Evolutionary conservation across 2,797 vertebrate species (phyloP).

Genomic region (Merluccius polli): DNA sequence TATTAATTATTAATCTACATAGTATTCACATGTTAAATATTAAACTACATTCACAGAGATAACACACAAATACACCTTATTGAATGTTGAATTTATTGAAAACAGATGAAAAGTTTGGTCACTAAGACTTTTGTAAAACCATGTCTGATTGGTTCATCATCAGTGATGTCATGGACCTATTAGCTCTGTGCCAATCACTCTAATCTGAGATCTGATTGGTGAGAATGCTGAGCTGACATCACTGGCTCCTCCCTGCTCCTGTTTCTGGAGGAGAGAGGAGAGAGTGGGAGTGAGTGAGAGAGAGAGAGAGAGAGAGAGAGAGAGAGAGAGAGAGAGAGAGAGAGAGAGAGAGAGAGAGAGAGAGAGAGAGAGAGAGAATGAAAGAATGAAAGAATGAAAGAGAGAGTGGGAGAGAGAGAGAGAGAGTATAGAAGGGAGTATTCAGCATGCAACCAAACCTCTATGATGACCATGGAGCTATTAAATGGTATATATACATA

Average conservation of each 20-base stretch:
- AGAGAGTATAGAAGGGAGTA: background rate
- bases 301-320: constrained; percentile 48
- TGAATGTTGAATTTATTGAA: background rate
- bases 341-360: constrained; percentile 22
- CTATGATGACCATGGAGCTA: too few relatives aligned
- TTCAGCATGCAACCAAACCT: too few relatives aligned
- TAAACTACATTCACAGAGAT: background rate
- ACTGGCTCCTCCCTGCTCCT: constrained; percentile 70
- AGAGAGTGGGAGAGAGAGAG: background rate
- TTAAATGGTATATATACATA: too few relatives aligned
- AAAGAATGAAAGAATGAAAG: constrained; percentile 5
- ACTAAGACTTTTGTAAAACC: background rate
- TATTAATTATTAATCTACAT: too few relatives aligned
- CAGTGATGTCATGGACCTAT: constrained; percentile 1
- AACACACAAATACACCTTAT: background rate
- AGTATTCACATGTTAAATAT: background rate
- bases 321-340: constrained; percentile 20
- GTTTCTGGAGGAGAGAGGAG: constrained; percentile 70
- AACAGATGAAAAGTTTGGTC: background rate
- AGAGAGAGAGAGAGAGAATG: background rate
- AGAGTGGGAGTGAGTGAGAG: constrained; percentile 15
- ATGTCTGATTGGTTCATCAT: background rate
- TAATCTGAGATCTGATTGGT: constrained; percentile 41
- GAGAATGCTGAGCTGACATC: constrained; percentile 40
- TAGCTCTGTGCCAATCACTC: constrained; percentile 13